phyloP scores from a whole-genome alignment of 92 coral and sea anemone genomes.

The Parazoanthus darwini region DNA sequence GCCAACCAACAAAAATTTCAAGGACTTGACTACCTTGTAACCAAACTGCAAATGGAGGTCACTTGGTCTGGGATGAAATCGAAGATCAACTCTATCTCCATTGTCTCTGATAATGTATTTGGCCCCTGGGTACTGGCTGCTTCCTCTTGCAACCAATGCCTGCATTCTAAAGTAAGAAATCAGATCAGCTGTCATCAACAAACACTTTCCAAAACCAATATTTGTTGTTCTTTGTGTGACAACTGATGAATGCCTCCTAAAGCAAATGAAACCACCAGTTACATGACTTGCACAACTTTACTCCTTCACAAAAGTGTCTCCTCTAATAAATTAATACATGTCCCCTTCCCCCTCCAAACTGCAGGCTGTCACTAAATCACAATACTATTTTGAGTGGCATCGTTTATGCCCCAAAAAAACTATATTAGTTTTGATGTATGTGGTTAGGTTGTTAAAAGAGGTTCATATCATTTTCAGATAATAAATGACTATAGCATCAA shows the following conservation, averaged over 20 bases:
- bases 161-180: constrained; percentile 76
- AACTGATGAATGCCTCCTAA: not conserved
- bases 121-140: constrained; percentile 97
- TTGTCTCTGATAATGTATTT: constrained; percentile 97
- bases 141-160: constrained; percentile 90
- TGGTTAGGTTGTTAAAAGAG: no score
- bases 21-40: constrained; percentile 66
- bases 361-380: no score
- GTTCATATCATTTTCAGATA: no score
- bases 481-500: no score
- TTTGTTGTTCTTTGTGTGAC: no score
- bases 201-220: not conserved
- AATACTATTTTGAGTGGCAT: no score
- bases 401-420: no score
- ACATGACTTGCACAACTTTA: no score
- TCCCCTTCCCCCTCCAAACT: no score
- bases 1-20: not conserved
- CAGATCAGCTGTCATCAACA: not conserved
- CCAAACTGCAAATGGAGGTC: constrained; percentile 99
- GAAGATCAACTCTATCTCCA: constrained; percentile 95
- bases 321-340: no score
- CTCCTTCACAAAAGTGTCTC: no score
- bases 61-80: constrained; percentile 99
- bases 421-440: no score
- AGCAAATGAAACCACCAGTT: not conserved